Base-by-base conservation (phyloP, 2,888 invertebrate species). In the Tenthredo mesomela region DNA sequence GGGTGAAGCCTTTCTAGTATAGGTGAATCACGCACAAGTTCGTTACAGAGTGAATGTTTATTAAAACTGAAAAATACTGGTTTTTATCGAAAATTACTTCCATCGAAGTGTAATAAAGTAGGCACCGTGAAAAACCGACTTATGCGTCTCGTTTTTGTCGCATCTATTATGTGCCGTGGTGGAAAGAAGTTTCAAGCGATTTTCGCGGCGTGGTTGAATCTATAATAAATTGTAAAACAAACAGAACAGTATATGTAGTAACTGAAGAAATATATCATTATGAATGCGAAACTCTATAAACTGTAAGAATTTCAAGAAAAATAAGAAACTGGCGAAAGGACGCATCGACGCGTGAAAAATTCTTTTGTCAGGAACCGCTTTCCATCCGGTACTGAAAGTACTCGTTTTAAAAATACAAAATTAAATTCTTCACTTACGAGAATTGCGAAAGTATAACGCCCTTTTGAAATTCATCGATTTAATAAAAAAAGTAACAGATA, bases 361-460 rank as follows among this genome's bases (percentile, higher is more conserved):
- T 40, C 40, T 40, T 73, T 73, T 73, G 40, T 40, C 21, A n/a
- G 43, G 5, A 73, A 43, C 37, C 21, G 40, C 43, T 73, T 43
- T 9, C n/a, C 40, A 73, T 73, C 43, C 43, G 73, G 73, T 0
- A n/a, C 12, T 43, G 25, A 10, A 43, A 43, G 3, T 43, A 43
- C 12, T n/a, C 43, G 37, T n/a, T 37, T 71, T 12, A 7, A 73
- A 73, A 67, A 67, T 67, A 67, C 67, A 67, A 33, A 67, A 67
- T 33, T 33, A 33, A 67, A 67, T 33, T 67, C 67, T 67, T 67
- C 12, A 67, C 67, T 67, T 33, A 18, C 12, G 33, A 67, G 15
- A 67, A 67, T 67, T 67, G 67, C 33, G 67, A 25, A 25, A 4
- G 67, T 33, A 29, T 15, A 29, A 61, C n/a, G 1, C 61, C 21